Percentiles rank a stretch among this genome's conserved stretches.
Conservation (phyloP, 2,888 invertebrate genomes). For the Diplolepis rosae region DNA sequence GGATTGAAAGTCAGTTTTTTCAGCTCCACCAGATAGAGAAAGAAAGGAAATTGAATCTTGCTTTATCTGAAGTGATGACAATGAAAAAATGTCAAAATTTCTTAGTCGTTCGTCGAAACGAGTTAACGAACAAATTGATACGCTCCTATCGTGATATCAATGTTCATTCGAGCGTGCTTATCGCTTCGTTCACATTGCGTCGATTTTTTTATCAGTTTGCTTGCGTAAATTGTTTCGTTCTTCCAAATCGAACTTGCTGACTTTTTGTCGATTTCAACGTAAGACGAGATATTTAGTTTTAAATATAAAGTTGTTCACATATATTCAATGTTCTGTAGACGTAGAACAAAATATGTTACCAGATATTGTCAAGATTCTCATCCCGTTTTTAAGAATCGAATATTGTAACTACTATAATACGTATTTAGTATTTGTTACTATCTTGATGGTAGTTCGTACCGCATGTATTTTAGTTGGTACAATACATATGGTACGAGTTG, state of each 20-base stretch:
- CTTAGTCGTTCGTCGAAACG: constrained; percentile 37
- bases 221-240: constrained; percentile 16
- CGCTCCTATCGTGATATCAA: constrained; percentile 40
- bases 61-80: constrained; percentile 64
- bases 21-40: constrained; percentile 42
- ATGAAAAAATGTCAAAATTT: constrained; percentile 49
- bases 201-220: constrained; percentile 15
- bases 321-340: no score
- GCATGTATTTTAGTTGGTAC: no score
- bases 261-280: background rate
- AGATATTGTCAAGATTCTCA: no score
- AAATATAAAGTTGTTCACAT: no score
- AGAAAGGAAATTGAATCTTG: constrained; percentile 70
- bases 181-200: constrained; percentile 29
- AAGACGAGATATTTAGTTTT: background rate
- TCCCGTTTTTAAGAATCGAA: no score
- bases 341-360: no score
- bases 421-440: no score
- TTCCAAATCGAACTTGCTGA: background rate
- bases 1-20: constrained; percentile 55
- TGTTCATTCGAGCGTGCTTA: constrained; percentile 50
- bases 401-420: no score
- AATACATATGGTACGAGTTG: no score
- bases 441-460: no score
- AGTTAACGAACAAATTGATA: constrained; percentile 65